Conservation (phyloP, 2,797 vertebrate species). For the Gorsachius magnificus region DNA sequence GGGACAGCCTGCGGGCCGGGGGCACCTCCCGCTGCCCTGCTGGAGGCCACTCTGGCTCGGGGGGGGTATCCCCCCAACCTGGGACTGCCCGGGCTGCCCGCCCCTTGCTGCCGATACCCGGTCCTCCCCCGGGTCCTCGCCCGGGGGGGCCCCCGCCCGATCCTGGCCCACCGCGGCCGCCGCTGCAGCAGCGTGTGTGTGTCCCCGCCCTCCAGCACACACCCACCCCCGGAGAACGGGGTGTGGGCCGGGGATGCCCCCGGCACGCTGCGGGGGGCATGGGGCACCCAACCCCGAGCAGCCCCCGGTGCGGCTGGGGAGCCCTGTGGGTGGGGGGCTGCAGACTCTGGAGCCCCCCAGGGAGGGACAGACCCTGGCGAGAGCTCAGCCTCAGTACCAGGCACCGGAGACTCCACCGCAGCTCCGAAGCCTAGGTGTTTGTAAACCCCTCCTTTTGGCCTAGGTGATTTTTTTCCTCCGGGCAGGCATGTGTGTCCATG, state of each 20-base stretch:
- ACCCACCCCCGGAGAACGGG: not conserved
- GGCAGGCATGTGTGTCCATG: rapidly evolving
- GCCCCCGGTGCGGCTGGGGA: rapidly evolving
- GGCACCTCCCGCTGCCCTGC: not conserved
- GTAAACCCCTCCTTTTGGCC: not conserved
- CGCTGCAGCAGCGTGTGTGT: not conserved
- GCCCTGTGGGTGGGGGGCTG: not conserved
- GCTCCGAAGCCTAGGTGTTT: not conserved
- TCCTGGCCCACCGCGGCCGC: not conserved
- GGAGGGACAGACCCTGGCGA: rapidly evolving
- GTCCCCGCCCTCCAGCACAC: too few relatives aligned
- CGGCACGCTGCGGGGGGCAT: rapidly evolving
- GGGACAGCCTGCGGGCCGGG: not conserved
- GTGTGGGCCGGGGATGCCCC: not conserved
- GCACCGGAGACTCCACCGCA: not conserved
- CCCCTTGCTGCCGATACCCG: not conserved
- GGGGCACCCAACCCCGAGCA: not conserved
- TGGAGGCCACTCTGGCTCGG: not conserved
- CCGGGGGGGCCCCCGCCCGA: not conserved
- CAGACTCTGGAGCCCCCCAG: not conserved
- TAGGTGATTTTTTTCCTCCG: not conserved
- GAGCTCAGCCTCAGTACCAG: not conserved
- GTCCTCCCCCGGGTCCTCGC: too few relatives aligned
- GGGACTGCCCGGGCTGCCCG: not conserved
- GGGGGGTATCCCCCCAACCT: rapidly evolving